Conservation (phyloP, 2,888 invertebrate genomes). For the Andrena fulva region DNA sequence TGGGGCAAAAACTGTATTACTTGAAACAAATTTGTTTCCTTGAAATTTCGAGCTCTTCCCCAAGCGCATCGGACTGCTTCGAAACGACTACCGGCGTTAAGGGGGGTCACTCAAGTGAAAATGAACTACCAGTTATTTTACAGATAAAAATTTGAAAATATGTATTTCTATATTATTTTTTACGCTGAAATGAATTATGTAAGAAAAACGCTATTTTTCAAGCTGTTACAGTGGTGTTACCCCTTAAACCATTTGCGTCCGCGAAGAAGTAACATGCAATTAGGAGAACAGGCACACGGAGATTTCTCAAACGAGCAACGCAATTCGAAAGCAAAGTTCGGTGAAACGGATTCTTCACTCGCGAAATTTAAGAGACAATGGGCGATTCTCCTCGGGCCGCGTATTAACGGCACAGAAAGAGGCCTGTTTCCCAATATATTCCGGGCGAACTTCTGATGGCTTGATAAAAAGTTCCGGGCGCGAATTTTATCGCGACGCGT, state of each 20-base stretch:
- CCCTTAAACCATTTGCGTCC: not conserved
- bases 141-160: too few species aligned
- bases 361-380: slow-evolving; percentile 40
- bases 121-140: too few species aligned
- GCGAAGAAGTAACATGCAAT: not conserved
- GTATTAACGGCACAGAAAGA: slow-evolving; percentile 17
- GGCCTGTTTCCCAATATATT: slow-evolving; percentile 27
- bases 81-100: too few species aligned
- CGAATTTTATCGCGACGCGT: slow-evolving; percentile 48
- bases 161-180: too few species aligned
- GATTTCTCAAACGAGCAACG: slow-evolving; percentile 23
- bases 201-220: too few species aligned
- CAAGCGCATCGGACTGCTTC: too few species aligned
- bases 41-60: too few species aligned
- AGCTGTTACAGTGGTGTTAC: too few species aligned
- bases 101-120: too few species aligned
- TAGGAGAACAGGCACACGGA: not conserved
- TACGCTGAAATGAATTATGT: too few species aligned
- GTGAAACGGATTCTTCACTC: slow-evolving; percentile 33
- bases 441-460: slow-evolving; percentile 22
- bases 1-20: too few species aligned
- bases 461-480: slow-evolving; percentile 41
- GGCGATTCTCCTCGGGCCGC: slow-evolving; percentile 16
- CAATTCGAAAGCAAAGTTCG: slow-evolving; percentile 38
- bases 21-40: too few species aligned